Conservation (phyloP, 1,140 invertebrate genomes). For the Apis florea region DNA sequence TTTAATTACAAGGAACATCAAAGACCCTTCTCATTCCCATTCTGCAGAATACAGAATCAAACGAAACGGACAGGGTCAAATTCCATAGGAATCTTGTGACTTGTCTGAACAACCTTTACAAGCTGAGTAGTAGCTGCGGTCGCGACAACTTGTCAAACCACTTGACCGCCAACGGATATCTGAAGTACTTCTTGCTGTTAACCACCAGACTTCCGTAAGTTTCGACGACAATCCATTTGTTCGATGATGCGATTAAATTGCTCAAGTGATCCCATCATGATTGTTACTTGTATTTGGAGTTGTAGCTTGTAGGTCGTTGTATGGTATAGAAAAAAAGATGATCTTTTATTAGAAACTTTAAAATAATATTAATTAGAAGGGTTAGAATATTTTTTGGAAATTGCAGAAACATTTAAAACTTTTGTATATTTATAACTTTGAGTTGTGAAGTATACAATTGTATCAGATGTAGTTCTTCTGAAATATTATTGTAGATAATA, state of each 20-base stretch:
- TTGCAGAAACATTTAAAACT: too few species aligned
- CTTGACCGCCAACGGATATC: slow-evolving; percentile 60
- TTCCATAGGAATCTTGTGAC: slow-evolving; percentile 47
- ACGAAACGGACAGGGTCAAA: slow-evolving; percentile 24
- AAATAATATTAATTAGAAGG: too few species aligned
- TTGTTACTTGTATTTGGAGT: too few species aligned
- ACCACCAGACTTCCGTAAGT: slow-evolving; percentile 53
- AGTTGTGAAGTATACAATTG: too few species aligned
- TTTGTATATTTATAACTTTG: too few species aligned
- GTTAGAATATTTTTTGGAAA: too few species aligned
- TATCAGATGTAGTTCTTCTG: too few species aligned
- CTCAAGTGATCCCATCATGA: too few species aligned
- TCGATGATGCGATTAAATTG: neutral
- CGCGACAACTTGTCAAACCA: slow-evolving; percentile 59
- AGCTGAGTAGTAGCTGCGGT: slow-evolving; percentile 31
- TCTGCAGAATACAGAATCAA: slow-evolving; percentile 24
- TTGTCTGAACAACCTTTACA: slow-evolving; percentile 55
- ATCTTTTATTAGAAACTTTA: too few species aligned
- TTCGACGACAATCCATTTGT: neutral
- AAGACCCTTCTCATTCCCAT: slow-evolving; percentile 16
- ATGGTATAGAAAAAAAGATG: too few species aligned
- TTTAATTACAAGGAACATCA: slow-evolving; percentile 27
- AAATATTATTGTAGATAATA: too few species aligned
- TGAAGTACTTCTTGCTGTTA: slow-evolving; percentile 55
- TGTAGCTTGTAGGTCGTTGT: too few species aligned